Conservation (phyloP, 1,140 invertebrate genomes). For the Trissolcus basalis region DNA sequence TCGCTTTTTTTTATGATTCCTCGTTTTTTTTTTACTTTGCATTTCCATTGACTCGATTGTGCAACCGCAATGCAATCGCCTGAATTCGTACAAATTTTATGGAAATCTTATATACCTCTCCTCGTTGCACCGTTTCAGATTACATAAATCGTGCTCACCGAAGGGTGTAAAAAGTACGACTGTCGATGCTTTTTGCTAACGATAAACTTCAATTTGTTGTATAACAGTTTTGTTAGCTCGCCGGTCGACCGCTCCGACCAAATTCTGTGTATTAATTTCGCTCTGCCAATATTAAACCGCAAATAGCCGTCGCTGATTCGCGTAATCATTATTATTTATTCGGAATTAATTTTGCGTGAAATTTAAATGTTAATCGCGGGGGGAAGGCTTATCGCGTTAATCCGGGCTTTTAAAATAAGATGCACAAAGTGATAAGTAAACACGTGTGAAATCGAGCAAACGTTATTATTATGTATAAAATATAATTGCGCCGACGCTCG, state of each 20-base stretch:
- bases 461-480: no score
- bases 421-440: constrained; percentile 2
- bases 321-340: no score
- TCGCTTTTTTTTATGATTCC: no score
- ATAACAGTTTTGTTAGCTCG: neutral
- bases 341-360: no score
- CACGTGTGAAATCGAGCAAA: no score
- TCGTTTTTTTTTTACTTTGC: no score
- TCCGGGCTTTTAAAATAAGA: neutral
- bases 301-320: no score
- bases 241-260: no score
- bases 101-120: neutral
- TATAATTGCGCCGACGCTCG: no score
- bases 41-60: neutral
- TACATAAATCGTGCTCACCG: neutral
- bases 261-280: no score
- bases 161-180: neutral
- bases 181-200: neutral
- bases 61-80: neutral
- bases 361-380: no score
- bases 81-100: neutral
- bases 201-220: neutral
- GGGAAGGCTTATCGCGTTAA: neutral
- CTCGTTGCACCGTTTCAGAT: neutral
- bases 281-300: no score